These are phyloP conservation scores for Paramormyrops hopkinsi DNA, from an alignment of 2,797 vertebrate species.

Conservation along the genomic window DNA sequence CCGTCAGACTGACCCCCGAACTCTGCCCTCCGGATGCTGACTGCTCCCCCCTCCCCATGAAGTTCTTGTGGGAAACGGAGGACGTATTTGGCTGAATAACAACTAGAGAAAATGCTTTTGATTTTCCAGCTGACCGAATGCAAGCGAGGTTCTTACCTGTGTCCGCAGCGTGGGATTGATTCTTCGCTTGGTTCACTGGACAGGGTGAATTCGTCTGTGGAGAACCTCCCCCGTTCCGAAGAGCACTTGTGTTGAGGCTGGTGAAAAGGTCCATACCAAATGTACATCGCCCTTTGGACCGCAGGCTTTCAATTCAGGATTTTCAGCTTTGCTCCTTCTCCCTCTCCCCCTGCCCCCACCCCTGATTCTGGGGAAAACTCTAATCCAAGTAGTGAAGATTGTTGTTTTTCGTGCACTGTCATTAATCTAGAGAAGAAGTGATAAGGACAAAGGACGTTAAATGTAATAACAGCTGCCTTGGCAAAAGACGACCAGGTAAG, in stretches of 20 bases:
- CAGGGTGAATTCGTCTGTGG: constrained; percentile 38
- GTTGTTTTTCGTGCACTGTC: constrained; percentile 37
- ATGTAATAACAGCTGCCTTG: neutral
- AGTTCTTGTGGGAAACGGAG: constrained; percentile 19
- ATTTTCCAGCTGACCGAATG: neutral
- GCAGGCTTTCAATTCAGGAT: constrained; percentile 13
- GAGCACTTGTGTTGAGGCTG: constrained; percentile 23
- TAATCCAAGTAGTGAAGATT: constrained; percentile 37
- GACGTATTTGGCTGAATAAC: neutral
- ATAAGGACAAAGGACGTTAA: constrained; percentile 18
- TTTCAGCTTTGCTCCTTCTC: constrained; percentile 28
- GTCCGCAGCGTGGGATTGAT: constrained; percentile 31
- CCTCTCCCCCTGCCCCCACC: neutral
- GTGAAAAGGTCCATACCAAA: constrained; percentile 26
- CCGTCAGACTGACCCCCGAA: constrained; percentile 20
- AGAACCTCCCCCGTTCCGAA: neutral
- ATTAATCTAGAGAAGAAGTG: constrained; percentile 41
- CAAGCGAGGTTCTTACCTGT: constrained; percentile 28
- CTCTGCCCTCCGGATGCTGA: constrained; percentile 42
- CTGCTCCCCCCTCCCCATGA: constrained; percentile 8
- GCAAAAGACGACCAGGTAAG: constrained; percentile 16
- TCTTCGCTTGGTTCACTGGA: constrained; percentile 31
- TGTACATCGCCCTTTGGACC: constrained; percentile 1
- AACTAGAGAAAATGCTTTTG: neutral
- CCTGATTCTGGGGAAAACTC: constrained; percentile 19